Evolutionary conservation across 2,113 vertebrate genomes (phyloP).

Genomic region (Panurus biarmicus): DNA sequence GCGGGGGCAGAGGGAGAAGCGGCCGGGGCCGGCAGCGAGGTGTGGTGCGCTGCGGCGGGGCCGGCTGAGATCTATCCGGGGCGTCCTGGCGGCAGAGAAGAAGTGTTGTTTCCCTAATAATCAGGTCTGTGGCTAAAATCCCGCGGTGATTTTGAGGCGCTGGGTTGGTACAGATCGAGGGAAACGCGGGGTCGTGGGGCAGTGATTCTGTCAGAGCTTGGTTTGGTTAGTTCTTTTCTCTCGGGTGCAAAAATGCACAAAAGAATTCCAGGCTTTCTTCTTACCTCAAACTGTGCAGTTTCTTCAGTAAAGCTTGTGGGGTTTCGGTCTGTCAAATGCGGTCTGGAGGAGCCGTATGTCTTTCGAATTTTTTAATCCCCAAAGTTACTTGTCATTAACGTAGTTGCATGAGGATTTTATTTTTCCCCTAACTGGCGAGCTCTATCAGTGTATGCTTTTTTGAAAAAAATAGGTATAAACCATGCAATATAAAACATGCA

Average conservation of each 20-base stretch:
- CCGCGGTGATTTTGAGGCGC: not conserved
- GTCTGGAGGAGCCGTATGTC: not conserved
- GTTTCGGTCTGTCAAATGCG: not conserved
- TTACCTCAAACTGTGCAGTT: fast-evolving
- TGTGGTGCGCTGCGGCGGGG: not conserved
- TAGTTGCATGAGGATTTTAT: not conserved
- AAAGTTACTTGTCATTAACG: not conserved
- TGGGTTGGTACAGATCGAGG: not conserved
- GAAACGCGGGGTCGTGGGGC: not conserved
- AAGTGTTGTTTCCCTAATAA: not conserved
- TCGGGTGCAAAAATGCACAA: not conserved
- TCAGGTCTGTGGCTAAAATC: not conserved
- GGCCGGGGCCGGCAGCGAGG: not conserved
- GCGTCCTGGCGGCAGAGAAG: too few species aligned
- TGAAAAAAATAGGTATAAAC: too few species aligned
- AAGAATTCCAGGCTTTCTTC: not conserved
- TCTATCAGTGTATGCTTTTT: not conserved
- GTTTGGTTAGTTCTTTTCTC: not conserved
- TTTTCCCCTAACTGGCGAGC: too few species aligned
- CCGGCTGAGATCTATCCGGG: not conserved
- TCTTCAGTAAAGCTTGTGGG: not conserved
- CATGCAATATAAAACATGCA: too few species aligned
- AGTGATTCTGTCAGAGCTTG: not conserved
- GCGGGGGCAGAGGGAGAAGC: not conserved
- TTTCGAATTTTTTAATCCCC: not conserved